These are phyloP conservation scores for Gymnodraco acuticeps DNA, from an alignment of 2,797 vertebrate species.

Conservation along the genomic window DNA sequence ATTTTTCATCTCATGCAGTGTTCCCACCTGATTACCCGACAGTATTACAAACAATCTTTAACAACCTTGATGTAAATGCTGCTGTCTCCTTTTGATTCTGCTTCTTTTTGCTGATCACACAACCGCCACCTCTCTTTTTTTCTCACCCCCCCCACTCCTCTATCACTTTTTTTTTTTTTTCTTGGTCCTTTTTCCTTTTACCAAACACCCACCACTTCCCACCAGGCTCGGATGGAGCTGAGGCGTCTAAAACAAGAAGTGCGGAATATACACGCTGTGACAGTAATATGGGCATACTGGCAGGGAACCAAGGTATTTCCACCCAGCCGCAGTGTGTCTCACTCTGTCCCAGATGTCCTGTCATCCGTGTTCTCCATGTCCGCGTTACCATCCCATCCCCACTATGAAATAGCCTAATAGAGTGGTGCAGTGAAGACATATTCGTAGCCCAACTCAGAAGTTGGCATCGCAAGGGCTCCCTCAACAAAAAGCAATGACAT, in stretches of 20 bases:
- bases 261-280: slow-evolving; percentile 95
- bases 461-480: no score
- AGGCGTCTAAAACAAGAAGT: slow-evolving; percentile 95
- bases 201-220: slow-evolving; percentile 70
- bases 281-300: slow-evolving; percentile 99
- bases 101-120: slow-evolving; percentile 69
- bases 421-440: neutral
- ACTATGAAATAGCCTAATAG: slow-evolving; percentile 17
- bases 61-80: slow-evolving; percentile 51
- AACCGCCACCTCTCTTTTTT: slow-evolving; percentile 53
- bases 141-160: neutral
- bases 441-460: no score
- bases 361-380: slow-evolving; percentile 48
- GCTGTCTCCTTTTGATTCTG: slow-evolving; percentile 58
- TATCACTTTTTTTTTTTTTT: slow-evolving; percentile 32
- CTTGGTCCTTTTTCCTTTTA: slow-evolving; percentile 42
- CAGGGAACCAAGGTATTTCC: slow-evolving; percentile 98
- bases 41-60: slow-evolving; percentile 44
- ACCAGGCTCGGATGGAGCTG: slow-evolving; percentile 97
- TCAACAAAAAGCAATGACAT: no score
- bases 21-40: slow-evolving; percentile 34
- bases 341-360: slow-evolving; percentile 64
- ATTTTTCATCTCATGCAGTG: slow-evolving; percentile 12
- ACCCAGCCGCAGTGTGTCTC: slow-evolving; percentile 61
- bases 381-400: slow-evolving; percentile 30